Evolutionary conservation across 1,140 invertebrate genomes (phyloP), one percentile per base, ranked within the genome.

Genomic region (Pseudomyrmex dendroicus): DNA sequence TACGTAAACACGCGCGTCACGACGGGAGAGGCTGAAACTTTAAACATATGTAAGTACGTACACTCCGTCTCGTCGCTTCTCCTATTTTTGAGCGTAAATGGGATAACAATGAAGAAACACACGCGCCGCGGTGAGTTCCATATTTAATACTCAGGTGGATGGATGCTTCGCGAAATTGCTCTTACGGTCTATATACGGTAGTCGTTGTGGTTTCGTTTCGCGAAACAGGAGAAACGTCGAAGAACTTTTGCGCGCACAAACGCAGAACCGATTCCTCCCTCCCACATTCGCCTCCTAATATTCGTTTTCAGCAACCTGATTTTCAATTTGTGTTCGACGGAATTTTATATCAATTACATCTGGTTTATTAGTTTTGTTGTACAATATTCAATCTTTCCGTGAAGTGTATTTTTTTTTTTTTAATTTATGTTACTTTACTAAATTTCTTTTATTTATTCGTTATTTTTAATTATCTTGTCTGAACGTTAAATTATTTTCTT

Each of bases 1-100:
- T 78, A 80, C 52, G 85, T 84, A 88, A 88, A 88, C 82, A 84
- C 68, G n/a, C 70, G 46, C n/a, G 8, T 15, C 44, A 12, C 44
- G n/a, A 13, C 82, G 62, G 73, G 9, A 20, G 73, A 22, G 13
- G 74, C 48, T 25, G 10, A 20, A 56, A 62, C 64, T 35, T 35
- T 35, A 35, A 35, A 57, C 48, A 52, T 35, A 35, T 0, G 22
- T 20, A 22, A 17, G 13, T 48, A 54, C 52, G 35, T 4, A 8
- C 70, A 52, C 48, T 52, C 10, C 54, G 1, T 64, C 13, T 54
- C n/a, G 54, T 46, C 56, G 54, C 15, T 48, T 17, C 44, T 48
- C 50, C 20, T 20, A 52, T 25, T 59, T 72, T 48, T 13, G 20
- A 50, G 2, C 76, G 54, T 20, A 54, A 56, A 52, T 63, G 52